Evolutionary conservation across 2,113 vertebrate species (phyloP), one percentile per base, ranked within the genome.

Genomic region (Eptesicus fuscus): DNA sequence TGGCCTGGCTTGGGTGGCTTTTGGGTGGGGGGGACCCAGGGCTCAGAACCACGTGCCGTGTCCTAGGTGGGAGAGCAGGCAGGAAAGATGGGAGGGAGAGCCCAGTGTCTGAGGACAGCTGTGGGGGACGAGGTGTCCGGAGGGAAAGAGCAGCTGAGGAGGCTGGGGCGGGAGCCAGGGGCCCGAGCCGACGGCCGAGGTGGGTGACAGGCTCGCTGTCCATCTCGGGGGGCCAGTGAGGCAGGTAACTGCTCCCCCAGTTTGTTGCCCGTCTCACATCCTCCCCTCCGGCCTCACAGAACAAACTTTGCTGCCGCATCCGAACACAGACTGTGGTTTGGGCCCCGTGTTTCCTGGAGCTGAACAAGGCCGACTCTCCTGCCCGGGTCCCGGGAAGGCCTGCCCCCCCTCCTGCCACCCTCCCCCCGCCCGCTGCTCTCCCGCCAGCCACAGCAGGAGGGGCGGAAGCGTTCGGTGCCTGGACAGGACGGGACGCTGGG

Each of bases 261-360:
- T 25, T 61, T 28, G 59, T 12, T 20, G 53, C 7, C 59, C 4
- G 13, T n/a, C 56, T 18, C 80, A 13, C 4, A 1, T 9, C 35
- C 28, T 77, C 9, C 30, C 14, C 28, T 30, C 44, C 4, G 5
- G 12, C 1, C 25, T 28, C 12, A 17, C 1, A 20, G 37, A 18
- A 0, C 13, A 4, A 0, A 17, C 22, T 1, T 25, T 0, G 10
- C n/a, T 2, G 53, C 32, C 20, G 6, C 5, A 0, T 74, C 71
- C 9, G 53, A 23, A 7, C 7, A 17, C 0, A 53, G 14, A 9
- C 23, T 16, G 12, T 30, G 11, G 23, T 63, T 70, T 37, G 4
- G 10, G 22, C 67, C 44, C 17, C 7, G 0, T 4, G 0, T n/a
- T 65, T 22, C 5, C 32, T 8, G 5, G 4, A 18, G 35, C n/a